Percentiles rank a stretch among this genome's conserved stretches.
These are phyloP conservation scores for Cepphus grylle DNA, from an alignment of 2,113 vertebrate species.

Conservation along the genomic window DNA sequence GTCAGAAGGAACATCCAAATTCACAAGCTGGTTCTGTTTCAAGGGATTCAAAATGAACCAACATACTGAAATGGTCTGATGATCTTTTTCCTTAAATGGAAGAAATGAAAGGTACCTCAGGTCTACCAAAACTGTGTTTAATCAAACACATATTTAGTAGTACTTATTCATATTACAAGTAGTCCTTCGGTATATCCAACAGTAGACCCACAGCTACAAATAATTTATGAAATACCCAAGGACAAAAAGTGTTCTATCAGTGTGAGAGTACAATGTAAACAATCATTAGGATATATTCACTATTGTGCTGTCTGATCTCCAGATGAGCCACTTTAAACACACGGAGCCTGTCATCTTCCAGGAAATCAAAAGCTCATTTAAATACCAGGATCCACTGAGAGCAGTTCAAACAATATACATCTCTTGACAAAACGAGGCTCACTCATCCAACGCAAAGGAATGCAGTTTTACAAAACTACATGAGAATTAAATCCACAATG, in stretches of 20 bases:
- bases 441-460: neutral
- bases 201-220: neutral
- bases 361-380: slow-evolving; percentile 11
- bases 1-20: neutral
- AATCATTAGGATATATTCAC: neutral
- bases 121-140: neutral
- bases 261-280: neutral
- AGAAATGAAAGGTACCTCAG: neutral
- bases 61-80: neutral
- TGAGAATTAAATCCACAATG: slow-evolving; percentile 54
- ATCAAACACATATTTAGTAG: neutral
- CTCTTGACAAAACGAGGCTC: neutral
- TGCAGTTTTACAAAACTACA: neutral
- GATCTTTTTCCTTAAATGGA: neutral
- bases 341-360: neutral
- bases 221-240: neutral
- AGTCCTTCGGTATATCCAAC: neutral
- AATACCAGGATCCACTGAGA: neutral
- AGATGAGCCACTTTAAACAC: neutral
- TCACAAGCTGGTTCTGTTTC: neutral
- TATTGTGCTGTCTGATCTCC: neutral
- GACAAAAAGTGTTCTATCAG: neutral
- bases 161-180: too few relatives aligned
- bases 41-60: neutral
- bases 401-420: neutral